Evolutionary conservation across 2,888 invertebrate genomes (phyloP).

Genomic region (Pediacus dermestoides): DNA sequence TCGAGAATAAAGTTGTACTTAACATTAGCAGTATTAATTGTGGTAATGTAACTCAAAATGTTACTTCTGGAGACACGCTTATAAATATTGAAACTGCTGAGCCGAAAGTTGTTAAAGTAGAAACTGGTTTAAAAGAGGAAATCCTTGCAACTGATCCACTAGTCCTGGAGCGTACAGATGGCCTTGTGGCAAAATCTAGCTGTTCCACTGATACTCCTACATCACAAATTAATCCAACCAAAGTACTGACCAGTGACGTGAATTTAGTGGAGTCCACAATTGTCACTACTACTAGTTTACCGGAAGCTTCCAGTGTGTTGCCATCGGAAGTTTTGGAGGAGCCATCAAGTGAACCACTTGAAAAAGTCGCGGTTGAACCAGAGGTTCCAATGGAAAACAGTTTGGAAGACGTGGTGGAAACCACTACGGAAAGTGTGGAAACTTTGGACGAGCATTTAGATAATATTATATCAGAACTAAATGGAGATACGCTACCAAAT

Average conservation of each 20-base stretch:
- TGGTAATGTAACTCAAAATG: conserved; percentile 33
- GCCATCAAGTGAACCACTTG: background rate
- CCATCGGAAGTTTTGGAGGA: background rate
- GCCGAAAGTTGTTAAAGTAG: conserved; percentile 3
- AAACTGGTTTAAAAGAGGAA: background rate
- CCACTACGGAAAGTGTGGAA: conserved; percentile 34
- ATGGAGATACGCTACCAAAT: conserved; percentile 50
- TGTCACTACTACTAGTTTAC: conserved; percentile 8
- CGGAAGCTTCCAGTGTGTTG: background rate
- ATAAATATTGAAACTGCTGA: no score
- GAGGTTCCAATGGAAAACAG: conserved; percentile 8
- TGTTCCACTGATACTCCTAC: conserved; percentile 28
- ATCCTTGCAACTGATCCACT: conserved; percentile 20
- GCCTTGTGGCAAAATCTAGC: conserved; percentile 27
- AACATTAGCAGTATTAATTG: conserved; percentile 59
- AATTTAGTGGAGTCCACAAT: conserved; percentile 13
- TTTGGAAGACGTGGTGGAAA: conserved; percentile 11
- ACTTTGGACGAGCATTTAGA: conserved; percentile 51
- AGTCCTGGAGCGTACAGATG: conserved; percentile 15
- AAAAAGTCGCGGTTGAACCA: conserved; percentile 6
- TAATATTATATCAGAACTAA: conserved; percentile 55
- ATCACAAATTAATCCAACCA: conserved; percentile 48
- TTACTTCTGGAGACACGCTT: conserved; percentile 12
- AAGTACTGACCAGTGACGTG: conserved; percentile 28
- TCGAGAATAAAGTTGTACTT: conserved; percentile 62